phyloP scores from a whole-genome alignment of 2,797 vertebrate genomes.

The Epinephelus malabaricus region DNA sequence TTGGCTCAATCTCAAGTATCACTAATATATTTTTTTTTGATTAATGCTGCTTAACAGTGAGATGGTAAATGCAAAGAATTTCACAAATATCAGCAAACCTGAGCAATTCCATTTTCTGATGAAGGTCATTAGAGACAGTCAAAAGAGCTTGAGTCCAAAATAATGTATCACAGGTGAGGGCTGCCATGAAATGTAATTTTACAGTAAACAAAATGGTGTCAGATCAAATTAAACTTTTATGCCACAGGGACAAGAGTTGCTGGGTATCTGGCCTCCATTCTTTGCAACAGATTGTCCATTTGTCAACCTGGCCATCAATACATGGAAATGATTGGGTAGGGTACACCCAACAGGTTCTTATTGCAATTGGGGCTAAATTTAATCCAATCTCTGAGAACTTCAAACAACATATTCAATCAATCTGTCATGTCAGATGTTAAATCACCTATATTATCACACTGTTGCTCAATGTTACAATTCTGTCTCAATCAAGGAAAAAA shows the following conservation, averaged over 20 bases:
- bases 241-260: not conserved
- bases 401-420: not conserved
- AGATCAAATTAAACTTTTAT: conserved; percentile 9
- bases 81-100: not conserved
- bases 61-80: not conserved
- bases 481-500: no score
- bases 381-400: not conserved
- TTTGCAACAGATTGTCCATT: not conserved
- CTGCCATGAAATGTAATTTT: no score
- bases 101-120: not conserved
- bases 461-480: not conserved
- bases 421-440: not conserved
- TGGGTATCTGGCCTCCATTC: not conserved
- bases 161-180: no score
- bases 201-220: not conserved
- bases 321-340: not conserved
- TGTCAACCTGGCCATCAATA: not conserved
- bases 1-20: not conserved
- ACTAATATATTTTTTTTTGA: not conserved
- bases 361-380: not conserved
- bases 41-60: not conserved
- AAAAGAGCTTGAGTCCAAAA: not conserved
- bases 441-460: not conserved
- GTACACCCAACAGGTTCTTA: not conserved
- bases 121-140: no score